Evolutionary conservation across 2,888 invertebrate genomes (phyloP), one percentile per base, ranked within the genome.

Genomic region (Aphidoletes aphidimyza): DNA sequence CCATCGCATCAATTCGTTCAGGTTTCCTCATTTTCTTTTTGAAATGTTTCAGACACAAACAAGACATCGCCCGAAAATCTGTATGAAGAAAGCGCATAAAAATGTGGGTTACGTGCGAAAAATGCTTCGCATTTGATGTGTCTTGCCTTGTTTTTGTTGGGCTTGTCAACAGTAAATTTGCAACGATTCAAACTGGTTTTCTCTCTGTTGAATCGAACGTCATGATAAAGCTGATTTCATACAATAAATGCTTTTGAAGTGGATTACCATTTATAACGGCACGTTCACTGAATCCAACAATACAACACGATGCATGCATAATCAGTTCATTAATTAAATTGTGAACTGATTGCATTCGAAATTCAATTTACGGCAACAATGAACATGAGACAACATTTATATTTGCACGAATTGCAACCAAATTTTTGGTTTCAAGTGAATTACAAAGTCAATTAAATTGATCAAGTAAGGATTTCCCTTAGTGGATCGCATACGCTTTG

Each of bases 31-130:
- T 42, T 42, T 42, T 42, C n/a, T n/a, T n/a, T n/a, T n/a, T n/a
- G n/a, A n/a, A n/a, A n/a, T n/a, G n/a, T n/a, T n/a, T n/a, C n/a
- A n/a, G n/a, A n/a, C n/a, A n/a, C n/a, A n/a, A n/a, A n/a, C n/a
- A n/a, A n/a, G n/a, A n/a, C n/a, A n/a, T n/a, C n/a, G n/a, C n/a
- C n/a, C n/a, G n/a, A n/a, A n/a, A n/a, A n/a, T n/a, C n/a, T n/a
- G n/a, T n/a, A n/a, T n/a, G n/a, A n/a, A n/a, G n/a, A n/a, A n/a
- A n/a, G n/a, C n/a, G n/a, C n/a, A n/a, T n/a, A 17, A 22, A 54
- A 54, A 69, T 69, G 69, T 69, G 69, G 69, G 69, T 69, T 69
- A 69, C 69, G 69, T 14, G 69, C n/a, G n/a, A n/a, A n/a, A 69
- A 69, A 69, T 30, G 5, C 30, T 17, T 30, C 17, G n/a, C 30